Evolutionary conservation across 2,888 invertebrate species (phyloP).

Genomic region (Omphaloscelis lunosa): DNA sequence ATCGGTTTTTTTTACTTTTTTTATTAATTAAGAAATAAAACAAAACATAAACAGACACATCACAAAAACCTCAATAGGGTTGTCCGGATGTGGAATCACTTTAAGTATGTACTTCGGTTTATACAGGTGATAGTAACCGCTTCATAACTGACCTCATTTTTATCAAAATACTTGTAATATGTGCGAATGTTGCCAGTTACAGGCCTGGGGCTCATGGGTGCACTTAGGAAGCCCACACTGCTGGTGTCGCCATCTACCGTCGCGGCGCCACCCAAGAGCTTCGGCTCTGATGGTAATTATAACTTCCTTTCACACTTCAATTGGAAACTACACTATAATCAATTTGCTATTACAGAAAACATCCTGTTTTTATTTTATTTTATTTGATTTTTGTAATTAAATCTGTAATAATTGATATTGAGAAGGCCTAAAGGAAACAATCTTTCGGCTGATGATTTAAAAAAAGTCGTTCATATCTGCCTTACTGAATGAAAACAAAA

Average conservation of each 20-base stretch:
- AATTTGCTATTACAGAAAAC: slow-evolving; percentile 30
- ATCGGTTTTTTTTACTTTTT: too few relatives aligned
- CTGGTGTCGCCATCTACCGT: slow-evolving; percentile 81
- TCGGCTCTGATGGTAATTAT: slow-evolving; percentile 85
- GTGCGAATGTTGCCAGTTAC: slow-evolving; percentile 61
- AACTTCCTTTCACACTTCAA: slow-evolving; percentile 38
- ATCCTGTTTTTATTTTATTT: not conserved
- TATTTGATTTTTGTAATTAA: not conserved
- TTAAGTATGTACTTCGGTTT: not conserved
- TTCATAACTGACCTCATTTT: not conserved
- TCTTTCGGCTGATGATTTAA: not conserved
- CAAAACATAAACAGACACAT: too few relatives aligned
- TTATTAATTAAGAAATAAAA: too few relatives aligned
- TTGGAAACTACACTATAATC: slow-evolving; percentile 25
- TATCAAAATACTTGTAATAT: slow-evolving; percentile 50
- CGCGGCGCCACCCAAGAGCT: slow-evolving; percentile 83
- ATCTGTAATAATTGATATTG: not conserved
- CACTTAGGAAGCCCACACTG: slow-evolving; percentile 84
- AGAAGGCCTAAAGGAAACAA: not conserved
- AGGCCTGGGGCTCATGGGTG: slow-evolving; percentile 84
- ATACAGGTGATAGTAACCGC: not conserved
- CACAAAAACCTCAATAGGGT: too few relatives aligned
- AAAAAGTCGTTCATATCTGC: too few relatives aligned
- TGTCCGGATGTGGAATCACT: too few relatives aligned
- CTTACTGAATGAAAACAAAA: not conserved